Base-by-base conservation (phyloP, 2,113 vertebrate genomes). In the Corythoichthys haematopterus region DNA sequence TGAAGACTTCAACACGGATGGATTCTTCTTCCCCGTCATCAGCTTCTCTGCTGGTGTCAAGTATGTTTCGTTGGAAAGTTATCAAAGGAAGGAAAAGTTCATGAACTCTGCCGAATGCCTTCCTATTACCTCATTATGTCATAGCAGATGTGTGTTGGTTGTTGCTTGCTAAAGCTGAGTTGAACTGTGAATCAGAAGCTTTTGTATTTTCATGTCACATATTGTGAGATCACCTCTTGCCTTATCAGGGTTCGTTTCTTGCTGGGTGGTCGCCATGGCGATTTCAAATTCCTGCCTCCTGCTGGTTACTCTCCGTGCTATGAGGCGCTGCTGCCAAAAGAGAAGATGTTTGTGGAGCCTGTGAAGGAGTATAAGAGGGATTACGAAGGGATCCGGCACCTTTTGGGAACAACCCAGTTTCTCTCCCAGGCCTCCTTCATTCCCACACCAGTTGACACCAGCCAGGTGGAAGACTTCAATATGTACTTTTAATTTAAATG, bases 41-140 rank as follows among this genome's bases (percentile, higher is more conserved):
- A 98, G 97, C 90, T 95, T 98, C 86, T 98, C 97, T 76, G 97
- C 96, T 64, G 97, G 97, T 68, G 94, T 97, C 84, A 98, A 98
- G 97, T 98, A 92, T 88, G 85, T 62, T 48, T 61, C 59, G 62
- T 52, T 45, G 4, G 58, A 33, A 61, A 58, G 51, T 20, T 15
- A 15, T 14, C 20, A 56, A 55, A 28, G n/a, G 50, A 51, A 55
- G 36, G 36, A 13, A 37, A 58, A 38, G 12, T 8, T 4, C 1
- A 59, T 65, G 37, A 64, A 53, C n/a, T 35, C 3, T 38, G 38
- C 37, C 62, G 63, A 43, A 16, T 4, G 16, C 28, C 37, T 70
- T 16, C 52, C 57, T 53, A 7, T 56, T 11, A 35, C 9, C 1
- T 11, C 36, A 6, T 64, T 70, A 53, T 20, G 12, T 46, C 48